phyloP scores from a whole-genome alignment of 2,888 invertebrate genomes.

The Theretra japonica region DNA sequence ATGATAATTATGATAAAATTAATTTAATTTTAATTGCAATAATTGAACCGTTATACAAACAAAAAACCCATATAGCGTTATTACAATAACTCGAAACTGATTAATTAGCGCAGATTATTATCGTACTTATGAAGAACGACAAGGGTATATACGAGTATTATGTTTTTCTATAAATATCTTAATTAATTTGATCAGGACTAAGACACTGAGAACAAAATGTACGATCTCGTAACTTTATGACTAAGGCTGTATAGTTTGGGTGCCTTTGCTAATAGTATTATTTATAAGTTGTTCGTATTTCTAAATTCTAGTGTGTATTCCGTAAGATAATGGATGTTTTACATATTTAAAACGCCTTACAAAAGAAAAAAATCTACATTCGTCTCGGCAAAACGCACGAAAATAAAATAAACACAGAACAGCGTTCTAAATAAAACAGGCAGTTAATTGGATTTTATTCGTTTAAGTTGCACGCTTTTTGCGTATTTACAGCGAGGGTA shows the following conservation, averaged over 20 bases:
- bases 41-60: background rate
- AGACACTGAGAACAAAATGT: too few species aligned
- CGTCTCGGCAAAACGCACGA: too few species aligned
- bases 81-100: background rate
- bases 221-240: background rate
- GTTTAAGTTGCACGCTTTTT: too few species aligned
- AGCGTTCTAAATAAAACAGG: background rate
- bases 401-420: too few species aligned
- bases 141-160: too few species aligned
- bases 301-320: too few species aligned
- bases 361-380: too few species aligned
- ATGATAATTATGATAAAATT: background rate
- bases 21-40: background rate
- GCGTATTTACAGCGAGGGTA: too few species aligned
- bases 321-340: too few species aligned
- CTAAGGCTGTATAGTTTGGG: background rate
- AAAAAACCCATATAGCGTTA: background rate
- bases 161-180: slow-evolving; percentile 2
- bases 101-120: slow-evolving; percentile 23
- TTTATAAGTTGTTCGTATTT: too few species aligned
- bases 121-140: slow-evolving; percentile 9
- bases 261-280: background rate
- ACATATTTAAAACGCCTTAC: too few species aligned
- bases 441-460: background rate
- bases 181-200: slow-evolving; percentile 6